Base-by-base conservation (phyloP, 2,888 invertebrate genomes). In the Oeneis ivallda region DNA sequence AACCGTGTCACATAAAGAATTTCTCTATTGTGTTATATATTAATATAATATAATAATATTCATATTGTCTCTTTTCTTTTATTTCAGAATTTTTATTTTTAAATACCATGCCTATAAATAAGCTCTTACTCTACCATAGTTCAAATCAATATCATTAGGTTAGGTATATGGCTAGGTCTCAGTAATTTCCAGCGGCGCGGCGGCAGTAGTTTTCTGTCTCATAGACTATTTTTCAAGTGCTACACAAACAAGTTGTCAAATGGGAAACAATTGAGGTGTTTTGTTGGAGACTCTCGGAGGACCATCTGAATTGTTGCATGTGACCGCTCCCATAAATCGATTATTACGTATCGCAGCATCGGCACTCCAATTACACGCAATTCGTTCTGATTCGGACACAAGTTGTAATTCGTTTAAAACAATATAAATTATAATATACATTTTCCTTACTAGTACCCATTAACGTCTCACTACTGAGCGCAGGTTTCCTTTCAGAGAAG, bases 1-100 rank as follows among this genome's bases (percentile, higher is more conserved):
- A 86, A 86, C 83, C 85, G 82, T 86, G 87, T 86, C 82, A 79
- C 85, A 86, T 87, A 87, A 87, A 87, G 86, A 86, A 87, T 84
- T 85, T 83, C 81, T 83, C 83, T 87, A 83, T 86, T 85, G 83
- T 84, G 83, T 83, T 11, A 50, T 85, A 86, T 43, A 85, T 82
- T 84, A 86, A n/a, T n/a, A n/a, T n/a, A n/a, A n/a, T n/a, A n/a
- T n/a, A n/a, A n/a, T n/a, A n/a, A n/a, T 83, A 87, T 86, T 87
- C 87, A 87, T 87, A 85, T 84, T 56, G 8, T 26, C 79, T 64
- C 43, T 52, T 61, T 61, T 50, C 11, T 37, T 50, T 52, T 26
- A 61, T 26, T 52, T 26, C 10, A 53, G 41, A 32, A 43, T 41
- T 19, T n/a, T 17, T 8, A 11, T 19, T 17, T 7, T 13, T 11